phyloP scores from a whole-genome alignment of 2,888 invertebrate genomes.

The Drosophila neotestacea region DNA sequence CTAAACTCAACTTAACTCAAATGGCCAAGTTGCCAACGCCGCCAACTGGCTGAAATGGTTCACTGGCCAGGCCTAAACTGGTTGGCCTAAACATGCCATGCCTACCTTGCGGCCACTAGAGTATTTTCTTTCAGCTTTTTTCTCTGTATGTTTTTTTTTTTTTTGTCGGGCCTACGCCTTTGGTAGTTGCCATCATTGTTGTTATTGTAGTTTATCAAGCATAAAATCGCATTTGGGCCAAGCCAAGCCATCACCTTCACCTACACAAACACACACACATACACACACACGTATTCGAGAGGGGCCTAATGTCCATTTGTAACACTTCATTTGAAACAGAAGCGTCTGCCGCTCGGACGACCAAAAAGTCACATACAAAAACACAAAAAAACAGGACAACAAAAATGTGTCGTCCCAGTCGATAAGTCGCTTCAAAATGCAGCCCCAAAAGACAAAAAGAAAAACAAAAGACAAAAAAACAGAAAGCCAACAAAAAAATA shows the following conservation, averaged over 20 bases:
- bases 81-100: slow-evolving; percentile 26
- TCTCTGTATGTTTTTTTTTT: slow-evolving; percentile 13
- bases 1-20: slow-evolving; percentile 22
- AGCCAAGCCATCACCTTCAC: slow-evolving; percentile 35
- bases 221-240: slow-evolving; percentile 74
- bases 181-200: slow-evolving; percentile 46
- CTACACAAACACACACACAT: slow-evolving; percentile 17
- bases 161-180: slow-evolving; percentile 46
- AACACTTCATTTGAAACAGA: slow-evolving; percentile 77
- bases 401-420: slow-evolving; percentile 41
- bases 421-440: slow-evolving; percentile 49
- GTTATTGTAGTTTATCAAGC: slow-evolving; percentile 76
- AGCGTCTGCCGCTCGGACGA: slow-evolving; percentile 39
- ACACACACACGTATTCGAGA: slow-evolving; percentile 2
- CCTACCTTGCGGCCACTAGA: slow-evolving; percentile 48
- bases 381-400: slow-evolving; percentile 1
- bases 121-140: slow-evolving; percentile 3
- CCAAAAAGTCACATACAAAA: slow-evolving; percentile 42
- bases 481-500: neutral
- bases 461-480: neutral
- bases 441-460: neutral
- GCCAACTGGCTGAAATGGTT: slow-evolving; percentile 40
- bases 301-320: slow-evolving; percentile 72
- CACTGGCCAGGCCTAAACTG: slow-evolving; percentile 48
- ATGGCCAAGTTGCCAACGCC: slow-evolving; percentile 32